These are phyloP conservation scores for Polypterus bichir DNA, from an alignment of 2,113 vertebrate species.

Conservation along the genomic window DNA sequence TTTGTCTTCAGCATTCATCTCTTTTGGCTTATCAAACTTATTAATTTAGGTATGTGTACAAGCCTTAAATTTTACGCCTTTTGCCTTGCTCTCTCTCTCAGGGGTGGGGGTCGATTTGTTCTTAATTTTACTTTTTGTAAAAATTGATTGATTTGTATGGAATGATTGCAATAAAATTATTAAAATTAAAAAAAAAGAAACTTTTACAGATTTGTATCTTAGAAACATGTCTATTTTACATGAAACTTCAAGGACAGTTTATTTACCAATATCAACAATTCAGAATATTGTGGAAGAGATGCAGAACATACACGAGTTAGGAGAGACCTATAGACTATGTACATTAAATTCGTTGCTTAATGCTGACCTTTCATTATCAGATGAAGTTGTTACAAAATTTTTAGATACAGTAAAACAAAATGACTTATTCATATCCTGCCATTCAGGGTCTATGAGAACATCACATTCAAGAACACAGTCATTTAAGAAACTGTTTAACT, in stretches of 20 bases:
- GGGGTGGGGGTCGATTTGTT: too few relatives aligned
- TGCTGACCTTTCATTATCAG: constrained; percentile 18
- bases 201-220: constrained; percentile 19
- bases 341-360: constrained; percentile 19
- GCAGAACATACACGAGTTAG: constrained; percentile 25
- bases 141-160: too few relatives aligned
- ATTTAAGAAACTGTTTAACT: too few relatives aligned
- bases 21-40: too few relatives aligned
- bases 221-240: constrained; percentile 25
- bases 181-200: background rate
- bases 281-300: constrained; percentile 25
- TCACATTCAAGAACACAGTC: constrained; percentile 13
- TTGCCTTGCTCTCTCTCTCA: too few relatives aligned
- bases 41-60: too few relatives aligned
- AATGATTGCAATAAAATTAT: too few relatives aligned
- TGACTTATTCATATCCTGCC: constrained; percentile 20
- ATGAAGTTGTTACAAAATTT: constrained; percentile 21
- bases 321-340: constrained; percentile 19
- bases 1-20: too few relatives aligned
- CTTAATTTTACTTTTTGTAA: too few relatives aligned
- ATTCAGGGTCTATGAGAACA: constrained; percentile 19
- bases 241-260: constrained; percentile 25
- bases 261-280: constrained; percentile 28
- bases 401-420: constrained; percentile 17
- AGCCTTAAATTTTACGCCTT: too few relatives aligned